Percentiles rank a stretch among this genome's conserved stretches.
phyloP scores from a whole-genome alignment of 2,113 vertebrate species.

The Empidonax traillii region DNA sequence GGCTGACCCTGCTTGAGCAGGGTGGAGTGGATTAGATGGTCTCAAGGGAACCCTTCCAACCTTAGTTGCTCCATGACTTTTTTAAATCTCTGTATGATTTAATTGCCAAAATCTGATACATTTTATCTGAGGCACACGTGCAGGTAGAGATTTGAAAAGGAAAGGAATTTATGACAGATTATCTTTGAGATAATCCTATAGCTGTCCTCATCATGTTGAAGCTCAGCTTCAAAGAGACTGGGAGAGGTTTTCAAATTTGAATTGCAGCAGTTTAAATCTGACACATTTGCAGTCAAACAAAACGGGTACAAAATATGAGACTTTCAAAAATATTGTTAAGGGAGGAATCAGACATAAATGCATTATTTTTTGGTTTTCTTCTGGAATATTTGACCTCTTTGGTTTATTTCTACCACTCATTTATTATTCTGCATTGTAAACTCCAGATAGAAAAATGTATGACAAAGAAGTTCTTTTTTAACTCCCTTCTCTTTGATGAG shows the following conservation, averaged over 20 bases:
- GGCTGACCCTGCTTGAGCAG: not conserved
- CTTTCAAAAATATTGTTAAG: not conserved
- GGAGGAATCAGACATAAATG: not conserved
- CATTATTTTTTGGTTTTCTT: not conserved
- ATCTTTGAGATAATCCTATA: not conserved
- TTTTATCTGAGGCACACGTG: not conserved
- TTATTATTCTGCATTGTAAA: not conserved
- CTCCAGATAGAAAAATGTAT: not conserved
- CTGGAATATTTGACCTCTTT: not conserved
- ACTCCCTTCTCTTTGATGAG: not conserved
- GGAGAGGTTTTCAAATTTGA: not conserved
- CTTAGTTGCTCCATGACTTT: not conserved
- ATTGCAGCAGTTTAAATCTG: not conserved
- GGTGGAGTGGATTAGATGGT: not conserved
- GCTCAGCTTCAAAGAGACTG: not conserved
- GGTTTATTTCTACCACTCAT: not conserved
- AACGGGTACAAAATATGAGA: not conserved
- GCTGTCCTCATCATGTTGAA: not conserved
- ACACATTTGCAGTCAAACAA: not conserved
- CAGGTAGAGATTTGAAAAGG: not conserved
- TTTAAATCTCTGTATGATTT: not conserved
- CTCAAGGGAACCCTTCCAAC: not conserved
- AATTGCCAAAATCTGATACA: not conserved
- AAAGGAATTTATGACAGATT: not conserved
- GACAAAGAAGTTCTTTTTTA: not conserved